phyloP scores from a whole-genome alignment of 2,113 vertebrate species.

The Nycticorax nycticorax region DNA sequence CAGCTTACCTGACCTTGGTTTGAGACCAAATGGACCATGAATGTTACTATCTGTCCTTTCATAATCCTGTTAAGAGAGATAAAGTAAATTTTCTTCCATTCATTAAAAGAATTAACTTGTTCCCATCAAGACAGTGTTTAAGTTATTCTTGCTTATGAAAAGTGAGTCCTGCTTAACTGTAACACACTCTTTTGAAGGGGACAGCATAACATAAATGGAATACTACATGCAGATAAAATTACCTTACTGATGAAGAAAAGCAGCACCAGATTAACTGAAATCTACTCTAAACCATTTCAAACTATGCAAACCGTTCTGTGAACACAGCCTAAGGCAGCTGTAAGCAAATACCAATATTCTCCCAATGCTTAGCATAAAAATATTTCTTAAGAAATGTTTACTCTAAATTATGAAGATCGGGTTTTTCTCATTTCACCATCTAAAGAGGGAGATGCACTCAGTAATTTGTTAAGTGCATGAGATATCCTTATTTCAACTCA shows the following conservation, averaged over 20 bases:
- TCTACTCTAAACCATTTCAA: not conserved
- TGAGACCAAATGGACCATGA: constrained; percentile 89
- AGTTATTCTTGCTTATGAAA: not conserved
- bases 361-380: not conserved
- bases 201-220: not conserved
- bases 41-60: constrained; percentile 75
- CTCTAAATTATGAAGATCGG: not conserved
- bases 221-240: not conserved
- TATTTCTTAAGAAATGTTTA: not conserved
- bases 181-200: not conserved
- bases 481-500: not conserved
- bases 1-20: constrained; percentile 92
- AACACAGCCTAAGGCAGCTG: not conserved
- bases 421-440: not conserved
- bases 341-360: not conserved
- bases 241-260: not conserved
- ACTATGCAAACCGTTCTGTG: not conserved
- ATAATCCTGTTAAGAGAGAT: constrained; percentile 72
- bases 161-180: not conserved
- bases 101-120: not conserved
- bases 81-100: not conserved
- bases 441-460: not conserved
- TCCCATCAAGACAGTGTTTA: not conserved
- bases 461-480: not conserved
- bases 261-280: not conserved